Evolutionary conservation across 1,140 invertebrate species (phyloP), one percentile per base, ranked within the genome.

Genomic region (Drosophila sucinea): DNA sequence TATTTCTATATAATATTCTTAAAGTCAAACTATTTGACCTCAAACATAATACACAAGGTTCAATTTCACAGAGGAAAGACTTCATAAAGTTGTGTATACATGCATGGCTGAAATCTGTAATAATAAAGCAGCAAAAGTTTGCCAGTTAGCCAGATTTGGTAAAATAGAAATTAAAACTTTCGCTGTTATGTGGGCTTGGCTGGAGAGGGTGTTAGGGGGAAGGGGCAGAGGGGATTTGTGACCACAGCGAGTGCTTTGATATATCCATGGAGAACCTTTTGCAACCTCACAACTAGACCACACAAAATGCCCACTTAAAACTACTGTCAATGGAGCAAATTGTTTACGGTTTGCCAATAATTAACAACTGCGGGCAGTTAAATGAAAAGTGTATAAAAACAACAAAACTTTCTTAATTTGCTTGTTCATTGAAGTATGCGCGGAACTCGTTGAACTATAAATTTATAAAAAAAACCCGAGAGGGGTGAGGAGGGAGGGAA

Each of bases 351-450:
- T 57, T 64, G 44, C 23, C 60, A 30, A 68, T 68, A 67, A 67
- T 69, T 69, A 67, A 67, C 65, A 70, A 74, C 60, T 70, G 73
- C 55, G 58, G 65, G 66, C 64, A 60, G 2, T 5, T 27, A 40
- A 30, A 47, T 29, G 35, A 23, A 62, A 65, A 65, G 56, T 68
- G 77, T 73, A 60, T 44, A 60, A 66, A 57, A 60, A 54, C 40
- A 64, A 27, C 58, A 60, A 70, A 71, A 72, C 23, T 41, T 62
- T 35, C 32, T 57, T 23, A 30, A 57, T 57, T 57, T 57, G 55
- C 30, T 57, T 57, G 55, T 57, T 33, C 55, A 57, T 51, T 51
- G 44, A 51, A 51, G 44, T 51, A 27, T 51, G 4, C 44, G 23
- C 23, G 44, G 44, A 17, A 51, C 23, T 51, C 44, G 44, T 51